Evolutionary conservation across 2,113 vertebrate species (phyloP).

Genomic region (Eretmochelys imbricata): DNA sequence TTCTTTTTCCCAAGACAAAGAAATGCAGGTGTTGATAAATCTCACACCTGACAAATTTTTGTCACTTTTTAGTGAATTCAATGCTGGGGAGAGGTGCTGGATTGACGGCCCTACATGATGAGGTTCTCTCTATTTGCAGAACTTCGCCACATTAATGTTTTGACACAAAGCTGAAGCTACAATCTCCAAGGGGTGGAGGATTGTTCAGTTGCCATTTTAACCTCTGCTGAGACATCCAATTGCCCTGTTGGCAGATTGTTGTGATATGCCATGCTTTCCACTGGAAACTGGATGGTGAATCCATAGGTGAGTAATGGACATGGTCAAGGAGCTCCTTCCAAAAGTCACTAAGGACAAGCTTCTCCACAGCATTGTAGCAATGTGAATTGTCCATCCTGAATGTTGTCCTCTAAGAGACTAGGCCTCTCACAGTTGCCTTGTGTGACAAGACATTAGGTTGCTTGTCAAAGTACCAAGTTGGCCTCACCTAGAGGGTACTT

Average conservation of each 20-base stretch:
- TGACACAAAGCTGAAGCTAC: not conserved
- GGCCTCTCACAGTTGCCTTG: not conserved
- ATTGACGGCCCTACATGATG: not conserved
- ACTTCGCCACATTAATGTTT: not conserved
- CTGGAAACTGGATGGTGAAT: not conserved
- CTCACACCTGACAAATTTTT: not conserved
- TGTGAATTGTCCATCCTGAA: fast-evolving
- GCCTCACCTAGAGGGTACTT: not conserved
- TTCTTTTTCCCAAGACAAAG: not conserved
- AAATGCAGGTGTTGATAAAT: not conserved
- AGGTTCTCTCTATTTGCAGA: not conserved
- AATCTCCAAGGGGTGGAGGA: not conserved
- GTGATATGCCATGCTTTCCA: not conserved
- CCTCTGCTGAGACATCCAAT: too few relatives aligned
- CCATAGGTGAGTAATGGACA: not conserved
- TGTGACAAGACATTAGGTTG: fast-evolving
- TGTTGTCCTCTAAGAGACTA: not conserved
- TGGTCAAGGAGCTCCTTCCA: not conserved
- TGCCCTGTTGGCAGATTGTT: too few relatives aligned
- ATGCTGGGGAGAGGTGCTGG: not conserved
- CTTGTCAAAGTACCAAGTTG: not conserved
- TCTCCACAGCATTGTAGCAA: not conserved
- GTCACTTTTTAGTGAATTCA: not conserved
- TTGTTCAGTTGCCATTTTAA: not conserved
- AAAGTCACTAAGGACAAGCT: not conserved